phyloP scores from a whole-genome alignment of 1,140 invertebrate species.

The Ceratina japonica region DNA sequence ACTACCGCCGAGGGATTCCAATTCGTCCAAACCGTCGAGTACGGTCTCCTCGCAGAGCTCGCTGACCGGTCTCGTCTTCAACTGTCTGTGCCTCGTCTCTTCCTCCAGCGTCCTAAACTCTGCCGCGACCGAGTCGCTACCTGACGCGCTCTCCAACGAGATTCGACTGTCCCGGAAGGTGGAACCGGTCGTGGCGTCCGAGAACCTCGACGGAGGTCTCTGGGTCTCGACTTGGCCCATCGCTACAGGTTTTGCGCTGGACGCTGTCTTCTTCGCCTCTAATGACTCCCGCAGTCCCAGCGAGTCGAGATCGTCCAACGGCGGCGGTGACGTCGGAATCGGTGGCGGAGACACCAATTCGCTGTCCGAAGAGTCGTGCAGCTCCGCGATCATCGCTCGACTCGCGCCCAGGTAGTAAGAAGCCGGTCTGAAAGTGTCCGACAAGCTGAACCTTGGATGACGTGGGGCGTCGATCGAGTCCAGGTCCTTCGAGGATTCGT shows the following conservation, averaged over 20 bases:
- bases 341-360: slow-evolving; percentile 90
- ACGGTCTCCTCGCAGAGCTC: slow-evolving; percentile 77
- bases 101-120: slow-evolving; percentile 81
- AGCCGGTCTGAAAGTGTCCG: slow-evolving; percentile 91
- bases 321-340: slow-evolving; percentile 87
- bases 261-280: slow-evolving; percentile 68
- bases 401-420: slow-evolving; percentile 89
- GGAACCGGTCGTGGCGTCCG: slow-evolving; percentile 66
- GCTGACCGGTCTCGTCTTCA: slow-evolving; percentile 86
- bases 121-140: slow-evolving; percentile 77
- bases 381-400: slow-evolving; percentile 81
- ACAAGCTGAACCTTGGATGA: slow-evolving; percentile 89
- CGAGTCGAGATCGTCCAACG: slow-evolving; percentile 83
- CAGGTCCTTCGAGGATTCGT: slow-evolving; percentile 89
- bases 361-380: slow-evolving; percentile 90
- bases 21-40: slow-evolving; percentile 79
- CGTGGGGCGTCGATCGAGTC: slow-evolving; percentile 84
- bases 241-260: slow-evolving; percentile 49
- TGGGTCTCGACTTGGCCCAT: slow-evolving; percentile 66
- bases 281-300: slow-evolving; percentile 73
- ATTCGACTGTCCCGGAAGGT: slow-evolving; percentile 71
- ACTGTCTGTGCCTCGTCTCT: slow-evolving; percentile 79
- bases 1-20: slow-evolving; percentile 82
- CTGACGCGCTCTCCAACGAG: slow-evolving; percentile 71
- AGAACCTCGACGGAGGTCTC: slow-evolving; percentile 67